phyloP scores from a whole-genome alignment of 2,888 invertebrate species.

The Drosophila nr. perissopoda region DNA sequence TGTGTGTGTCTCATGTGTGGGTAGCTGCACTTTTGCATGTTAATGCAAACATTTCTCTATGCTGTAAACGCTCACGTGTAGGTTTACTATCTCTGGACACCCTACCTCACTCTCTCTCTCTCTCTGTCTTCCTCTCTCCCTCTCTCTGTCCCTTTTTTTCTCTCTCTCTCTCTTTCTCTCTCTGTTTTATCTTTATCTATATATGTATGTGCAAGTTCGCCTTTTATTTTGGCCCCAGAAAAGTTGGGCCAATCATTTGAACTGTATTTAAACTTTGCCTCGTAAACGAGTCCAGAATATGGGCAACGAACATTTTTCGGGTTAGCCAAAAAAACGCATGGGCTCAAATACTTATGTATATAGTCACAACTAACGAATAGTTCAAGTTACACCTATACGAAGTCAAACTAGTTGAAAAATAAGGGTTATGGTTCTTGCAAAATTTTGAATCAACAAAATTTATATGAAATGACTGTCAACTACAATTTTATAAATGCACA shows the following conservation, averaged over 20 bases:
- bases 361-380: slow-evolving; percentile 17
- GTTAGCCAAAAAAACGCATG: slow-evolving; percentile 12
- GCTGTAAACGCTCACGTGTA: slow-evolving; percentile 50
- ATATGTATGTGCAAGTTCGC: slow-evolving; percentile 9
- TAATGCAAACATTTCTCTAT: slow-evolving; percentile 65
- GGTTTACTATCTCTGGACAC: slow-evolving; percentile 49
- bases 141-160: neutral
- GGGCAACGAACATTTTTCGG: slow-evolving; percentile 28
- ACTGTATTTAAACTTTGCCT: slow-evolving; percentile 58
- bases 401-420: slow-evolving; percentile 6
- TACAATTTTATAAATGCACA: neutral
- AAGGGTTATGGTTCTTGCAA: neutral
- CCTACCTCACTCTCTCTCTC: neutral
- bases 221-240: slow-evolving; percentile 44
- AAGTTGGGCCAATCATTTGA: slow-evolving; percentile 60
- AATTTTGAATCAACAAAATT: slow-evolving; percentile 1
- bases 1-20: slow-evolving; percentile 31
- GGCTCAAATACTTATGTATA: slow-evolving; percentile 16
- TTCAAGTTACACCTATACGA: slow-evolving; percentile 6
- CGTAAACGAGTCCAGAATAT: slow-evolving; percentile 42
- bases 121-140: neutral
- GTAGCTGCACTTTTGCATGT: slow-evolving; percentile 57
- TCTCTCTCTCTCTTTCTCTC: neutral
- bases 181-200: neutral
- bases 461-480: neutral